Conservation (phyloP, 2,113 vertebrate genomes). For the Dipodomys ordii region DNA sequence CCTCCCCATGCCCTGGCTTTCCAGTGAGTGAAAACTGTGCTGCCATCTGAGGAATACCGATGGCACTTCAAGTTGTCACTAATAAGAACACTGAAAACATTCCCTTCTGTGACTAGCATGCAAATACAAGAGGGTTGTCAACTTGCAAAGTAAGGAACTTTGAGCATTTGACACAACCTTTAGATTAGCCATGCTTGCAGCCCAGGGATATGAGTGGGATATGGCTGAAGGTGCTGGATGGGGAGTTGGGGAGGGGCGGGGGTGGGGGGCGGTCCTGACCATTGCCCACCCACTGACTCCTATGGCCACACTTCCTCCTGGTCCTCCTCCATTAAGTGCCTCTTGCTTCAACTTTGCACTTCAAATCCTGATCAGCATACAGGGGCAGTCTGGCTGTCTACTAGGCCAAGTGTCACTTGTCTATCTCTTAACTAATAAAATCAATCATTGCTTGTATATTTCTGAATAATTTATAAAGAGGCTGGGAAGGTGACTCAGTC, state of each 20-base stretch:
- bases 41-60: neutral
- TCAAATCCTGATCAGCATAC: rapidly evolving
- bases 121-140: neutral
- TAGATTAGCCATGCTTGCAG: neutral
- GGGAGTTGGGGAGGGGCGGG: too few relatives aligned
- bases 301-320: neutral
- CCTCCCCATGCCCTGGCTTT: neutral
- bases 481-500: too few relatives aligned
- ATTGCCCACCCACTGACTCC: neutral
- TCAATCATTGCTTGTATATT: neutral
- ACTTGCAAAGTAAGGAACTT: neutral
- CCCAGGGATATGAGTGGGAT: rapidly evolving
- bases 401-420: neutral
- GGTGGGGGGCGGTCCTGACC: too few relatives aligned
- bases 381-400: too few relatives aligned
- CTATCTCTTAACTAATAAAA: neutral
- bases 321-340: rapidly evolving
- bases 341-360: too few relatives aligned
- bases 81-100: neutral
- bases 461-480: neutral
- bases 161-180: rapidly evolving
- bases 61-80: neutral
- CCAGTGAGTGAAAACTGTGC: neutral
- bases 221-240: rapidly evolving
- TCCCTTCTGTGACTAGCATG: neutral